phyloP scores from a whole-genome alignment of 2,113 vertebrate species.

The Petaurus breviceps region DNA sequence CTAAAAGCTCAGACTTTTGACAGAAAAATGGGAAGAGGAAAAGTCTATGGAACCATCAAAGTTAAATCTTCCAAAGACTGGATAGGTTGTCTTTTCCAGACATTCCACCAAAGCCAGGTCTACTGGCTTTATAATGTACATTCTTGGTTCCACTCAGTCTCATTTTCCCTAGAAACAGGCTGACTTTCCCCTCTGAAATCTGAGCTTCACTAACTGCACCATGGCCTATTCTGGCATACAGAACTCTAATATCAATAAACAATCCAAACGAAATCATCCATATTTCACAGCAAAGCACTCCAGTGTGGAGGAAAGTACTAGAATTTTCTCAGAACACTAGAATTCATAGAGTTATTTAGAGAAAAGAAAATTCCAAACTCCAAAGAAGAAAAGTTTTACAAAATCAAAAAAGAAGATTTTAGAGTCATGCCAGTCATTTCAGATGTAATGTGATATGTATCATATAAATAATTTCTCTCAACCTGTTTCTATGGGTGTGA shows the following conservation, averaged over 20 bases:
- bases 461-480: neutral
- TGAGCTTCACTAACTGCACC: neutral
- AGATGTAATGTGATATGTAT: neutral
- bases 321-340: neutral
- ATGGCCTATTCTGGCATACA: neutral
- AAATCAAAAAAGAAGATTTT: neutral
- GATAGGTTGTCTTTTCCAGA: neutral
- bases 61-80: neutral
- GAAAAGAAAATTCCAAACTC: neutral
- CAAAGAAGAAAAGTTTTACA: neutral
- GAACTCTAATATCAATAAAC: neutral
- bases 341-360: neutral
- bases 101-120: neutral
- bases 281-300: neutral
- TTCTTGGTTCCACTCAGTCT: neutral
- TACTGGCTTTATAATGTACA: neutral
- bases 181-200: neutral
- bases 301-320: neutral
- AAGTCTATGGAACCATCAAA: neutral
- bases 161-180: neutral
- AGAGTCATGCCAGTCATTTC: neutral
- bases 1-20: neutral
- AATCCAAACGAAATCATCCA: neutral
- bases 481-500: neutral
- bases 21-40: neutral